Base-by-base conservation (phyloP, 2,113 vertebrate genomes). In the Hemichromis elongatus region DNA sequence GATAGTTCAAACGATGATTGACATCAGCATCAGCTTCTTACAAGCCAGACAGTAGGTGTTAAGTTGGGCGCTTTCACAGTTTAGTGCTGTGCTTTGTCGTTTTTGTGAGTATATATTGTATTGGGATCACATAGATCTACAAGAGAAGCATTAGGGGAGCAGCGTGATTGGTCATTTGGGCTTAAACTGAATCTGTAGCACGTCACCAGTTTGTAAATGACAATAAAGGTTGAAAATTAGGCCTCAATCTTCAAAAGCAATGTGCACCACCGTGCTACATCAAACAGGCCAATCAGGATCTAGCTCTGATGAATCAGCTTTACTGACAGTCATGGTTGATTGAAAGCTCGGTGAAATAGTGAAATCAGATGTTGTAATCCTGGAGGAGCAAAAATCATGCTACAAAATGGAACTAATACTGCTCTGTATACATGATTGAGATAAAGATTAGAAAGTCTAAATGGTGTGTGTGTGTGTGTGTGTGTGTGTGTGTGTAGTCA, bases 401-500 rank as follows among this genome's bases (percentile, higher is more conserved):
- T 50, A 50, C 14, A 18, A 50, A 50, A 18, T 14, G 37, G 45
- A 70, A 70, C 66, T 26, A 26, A 70, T 70, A 45, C 66, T 26
- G 13, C 13, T 70, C 3, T 18, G 2, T 40, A 33, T 9, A 37
- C 14, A n/a, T 6, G 6, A 66, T 2, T 8, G 11, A 40, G 40
- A 19, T 73, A 24, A 73, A 47, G 6, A 73, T 73, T 12, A 24
- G 40, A 73, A 24, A 9, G 4, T 47, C 5, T 14, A 73, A 47
- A 73, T 73, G 40, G 18, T 47, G 21, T 55, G 54, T 28, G 55
- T 54, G 26, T 57, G 3, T 55, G 53, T 54, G 52, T 47, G 45
- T 18, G 14, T 47, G 13, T 14, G 42, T 53, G 19, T 53, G 52
- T 86, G 50, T 79, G 86, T 50, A 99, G 98, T 99, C 85, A 99